These are phyloP conservation scores for Lepus townsendii DNA, from an alignment of 2,797 vertebrate species.

Conservation along the genomic window DNA sequence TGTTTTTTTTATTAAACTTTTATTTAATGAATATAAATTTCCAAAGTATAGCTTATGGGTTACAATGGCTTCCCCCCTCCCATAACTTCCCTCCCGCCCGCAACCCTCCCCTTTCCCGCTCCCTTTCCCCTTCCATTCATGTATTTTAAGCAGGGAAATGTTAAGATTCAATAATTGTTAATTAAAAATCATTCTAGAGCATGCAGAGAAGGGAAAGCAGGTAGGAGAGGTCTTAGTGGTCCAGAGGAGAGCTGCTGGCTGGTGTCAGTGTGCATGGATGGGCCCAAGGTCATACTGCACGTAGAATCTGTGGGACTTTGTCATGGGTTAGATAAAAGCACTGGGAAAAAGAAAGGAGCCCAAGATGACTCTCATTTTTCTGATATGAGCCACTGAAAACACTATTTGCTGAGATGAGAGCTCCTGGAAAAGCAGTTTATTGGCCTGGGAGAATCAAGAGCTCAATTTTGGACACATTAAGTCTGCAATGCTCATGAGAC, in stretches of 20 bases:
- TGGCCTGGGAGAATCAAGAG: not conserved
- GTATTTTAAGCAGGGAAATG: conserved; percentile 18
- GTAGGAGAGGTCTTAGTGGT: not conserved
- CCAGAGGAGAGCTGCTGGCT: not conserved
- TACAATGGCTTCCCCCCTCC: no score
- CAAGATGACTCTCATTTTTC: not conserved
- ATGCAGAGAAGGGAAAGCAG: not conserved
- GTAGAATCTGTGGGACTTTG: not conserved
- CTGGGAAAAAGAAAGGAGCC: not conserved
- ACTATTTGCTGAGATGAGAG: not conserved
- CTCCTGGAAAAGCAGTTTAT: not conserved
- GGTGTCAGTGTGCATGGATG: no score
- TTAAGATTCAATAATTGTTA: conserved; percentile 39
- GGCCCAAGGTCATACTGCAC: not conserved
- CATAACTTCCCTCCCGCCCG: no score
- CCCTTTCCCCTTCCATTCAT: no score
- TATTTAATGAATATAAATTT: no score
- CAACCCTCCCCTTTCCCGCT: no score
- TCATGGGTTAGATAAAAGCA: not conserved
- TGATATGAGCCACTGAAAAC: not conserved
- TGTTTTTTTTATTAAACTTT: not conserved
- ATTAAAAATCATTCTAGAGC: conserved; percentile 10
- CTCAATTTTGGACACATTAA: not conserved
- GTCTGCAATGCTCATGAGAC: not conserved
- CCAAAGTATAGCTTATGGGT: no score